Evolutionary conservation across 1,140 invertebrate species (phyloP).

Genomic region (Plodia interpunctella): DNA sequence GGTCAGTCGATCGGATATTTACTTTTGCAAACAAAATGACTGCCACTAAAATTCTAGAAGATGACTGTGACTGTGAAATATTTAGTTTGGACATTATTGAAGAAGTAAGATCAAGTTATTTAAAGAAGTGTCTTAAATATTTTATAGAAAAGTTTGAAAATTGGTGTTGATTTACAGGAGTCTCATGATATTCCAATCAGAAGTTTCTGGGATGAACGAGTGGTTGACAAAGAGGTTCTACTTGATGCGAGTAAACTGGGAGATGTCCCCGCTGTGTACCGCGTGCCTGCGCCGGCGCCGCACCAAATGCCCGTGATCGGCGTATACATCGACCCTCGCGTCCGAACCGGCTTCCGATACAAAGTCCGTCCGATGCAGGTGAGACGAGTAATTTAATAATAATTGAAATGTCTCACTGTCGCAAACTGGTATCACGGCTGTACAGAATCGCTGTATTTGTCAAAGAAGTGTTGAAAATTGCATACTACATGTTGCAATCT

Average conservation of each 20-base stretch:
- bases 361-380: slow-evolving; percentile 82
- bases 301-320: slow-evolving; percentile 86
- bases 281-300: slow-evolving; percentile 77
- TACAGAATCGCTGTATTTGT: slow-evolving; percentile 28
- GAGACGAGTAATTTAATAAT: slow-evolving; percentile 61
- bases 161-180: slow-evolving; percentile 41
- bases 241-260: slow-evolving; percentile 78
- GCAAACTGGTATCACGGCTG: slow-evolving; percentile 25
- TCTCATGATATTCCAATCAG: slow-evolving; percentile 41
- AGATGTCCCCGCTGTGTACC: slow-evolving; percentile 82
- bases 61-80: slow-evolving; percentile 5
- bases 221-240: slow-evolving; percentile 51
- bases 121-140: neutral
- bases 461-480: slow-evolving; percentile 68
- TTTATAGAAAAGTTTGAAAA: neutral
- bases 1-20: slow-evolving; percentile 31
- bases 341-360: slow-evolving; percentile 86
- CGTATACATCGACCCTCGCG: slow-evolving; percentile 83
- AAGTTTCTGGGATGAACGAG: slow-evolving; percentile 45
- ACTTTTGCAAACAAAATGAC: slow-evolving; percentile 1
- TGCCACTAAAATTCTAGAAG: neutral
- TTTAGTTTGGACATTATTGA: slow-evolving; percentile 2
- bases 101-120: neutral
- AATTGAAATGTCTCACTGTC: slow-evolving; percentile 27
- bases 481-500: slow-evolving; percentile 47